A percentile compares a stretch with the other conserved stretches of the same genome.
phyloP scores from a whole-genome alignment of 2,113 vertebrate genomes.

The Aegithalos caudatus region DNA sequence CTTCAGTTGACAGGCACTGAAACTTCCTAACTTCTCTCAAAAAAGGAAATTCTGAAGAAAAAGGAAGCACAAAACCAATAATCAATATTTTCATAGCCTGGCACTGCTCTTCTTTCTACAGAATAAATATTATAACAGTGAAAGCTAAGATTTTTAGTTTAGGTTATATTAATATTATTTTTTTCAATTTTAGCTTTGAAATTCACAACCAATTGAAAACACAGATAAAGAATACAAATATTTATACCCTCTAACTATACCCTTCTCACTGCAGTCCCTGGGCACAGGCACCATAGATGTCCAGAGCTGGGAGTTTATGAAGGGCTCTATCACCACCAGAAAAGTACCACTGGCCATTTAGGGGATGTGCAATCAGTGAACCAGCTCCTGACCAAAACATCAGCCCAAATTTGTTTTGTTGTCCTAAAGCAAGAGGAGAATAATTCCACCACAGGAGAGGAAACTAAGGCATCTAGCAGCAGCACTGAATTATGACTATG shows the following conservation, averaged over 20 bases:
- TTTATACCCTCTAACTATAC: neutral
- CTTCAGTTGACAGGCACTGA: neutral
- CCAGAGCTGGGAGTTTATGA: neutral
- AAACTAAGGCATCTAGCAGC: neutral
- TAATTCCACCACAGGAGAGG: neutral
- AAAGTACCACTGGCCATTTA: neutral
- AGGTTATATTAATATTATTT: neutral
- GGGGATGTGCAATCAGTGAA: neutral
- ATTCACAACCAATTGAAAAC: neutral
- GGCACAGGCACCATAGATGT: neutral
- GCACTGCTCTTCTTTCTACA: neutral
- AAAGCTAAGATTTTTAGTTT: neutral
- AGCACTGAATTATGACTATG: neutral
- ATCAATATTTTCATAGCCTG: neutral
- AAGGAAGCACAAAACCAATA: neutral
- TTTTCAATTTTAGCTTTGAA: neutral
- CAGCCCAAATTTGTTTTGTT: neutral
- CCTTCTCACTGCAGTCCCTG: neutral
- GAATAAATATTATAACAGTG: fast-evolving
- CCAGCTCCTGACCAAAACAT: neutral
- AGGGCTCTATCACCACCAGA: fast-evolving
- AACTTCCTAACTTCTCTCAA: neutral
- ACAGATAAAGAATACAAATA: neutral
- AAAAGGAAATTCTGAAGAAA: neutral
- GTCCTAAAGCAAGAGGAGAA: neutral